Percentiles rank a stretch among this genome's conserved stretches.
Conservation (phyloP, 2,113 vertebrate species). For the Petromus typicus region DNA sequence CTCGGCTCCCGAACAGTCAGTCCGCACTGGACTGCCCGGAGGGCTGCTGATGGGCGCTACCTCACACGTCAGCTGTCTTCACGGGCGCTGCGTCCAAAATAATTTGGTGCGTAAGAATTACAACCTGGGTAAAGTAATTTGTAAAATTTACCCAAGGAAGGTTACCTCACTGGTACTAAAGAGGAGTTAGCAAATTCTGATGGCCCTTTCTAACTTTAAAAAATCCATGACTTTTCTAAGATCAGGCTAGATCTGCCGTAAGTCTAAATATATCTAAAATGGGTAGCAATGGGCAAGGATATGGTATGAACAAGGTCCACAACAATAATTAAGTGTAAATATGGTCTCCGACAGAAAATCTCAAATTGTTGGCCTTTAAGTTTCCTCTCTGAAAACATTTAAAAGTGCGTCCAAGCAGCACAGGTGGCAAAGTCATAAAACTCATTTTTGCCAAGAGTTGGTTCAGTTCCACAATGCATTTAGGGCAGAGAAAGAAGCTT, state of each 20-base stretch:
- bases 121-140: background rate
- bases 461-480: background rate
- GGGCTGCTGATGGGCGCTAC: background rate
- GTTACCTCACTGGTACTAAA: background rate
- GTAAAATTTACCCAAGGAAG: background rate
- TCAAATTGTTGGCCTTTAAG: slow-evolving; percentile 43
- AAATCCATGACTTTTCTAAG: background rate
- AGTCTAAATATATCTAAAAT: background rate
- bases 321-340: background rate
- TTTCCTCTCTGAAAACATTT: background rate
- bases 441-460: background rate
- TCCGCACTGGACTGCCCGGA: background rate
- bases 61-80: background rate
- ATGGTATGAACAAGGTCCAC: background rate
- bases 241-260: background rate
- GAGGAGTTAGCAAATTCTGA: background rate
- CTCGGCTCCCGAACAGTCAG: background rate
- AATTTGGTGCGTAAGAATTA: background rate
- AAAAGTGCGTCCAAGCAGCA: background rate
- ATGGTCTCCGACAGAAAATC: background rate
- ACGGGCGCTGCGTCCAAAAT: background rate
- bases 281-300: background rate
- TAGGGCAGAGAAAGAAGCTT: background rate
- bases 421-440: background rate
- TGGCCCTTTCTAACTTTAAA: background rate